phyloP scores from a whole-genome alignment of 2,113 vertebrate genomes.

The Dolichallabes microphthalmus region DNA sequence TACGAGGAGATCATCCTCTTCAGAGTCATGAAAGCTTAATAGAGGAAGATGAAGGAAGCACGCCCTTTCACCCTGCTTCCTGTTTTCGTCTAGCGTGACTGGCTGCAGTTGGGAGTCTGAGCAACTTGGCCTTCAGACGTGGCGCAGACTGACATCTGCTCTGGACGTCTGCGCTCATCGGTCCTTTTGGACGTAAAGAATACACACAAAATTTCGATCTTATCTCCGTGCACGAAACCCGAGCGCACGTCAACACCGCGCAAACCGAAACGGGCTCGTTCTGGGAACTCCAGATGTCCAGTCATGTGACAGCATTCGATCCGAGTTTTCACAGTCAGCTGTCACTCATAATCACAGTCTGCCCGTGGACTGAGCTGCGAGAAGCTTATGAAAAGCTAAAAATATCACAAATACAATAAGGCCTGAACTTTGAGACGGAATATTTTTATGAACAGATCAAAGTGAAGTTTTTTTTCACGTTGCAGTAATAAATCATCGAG shows the following conservation, averaged over 20 bases:
- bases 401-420: constrained; percentile 15
- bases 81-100: constrained; percentile 62
- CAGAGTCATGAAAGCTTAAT: neutral
- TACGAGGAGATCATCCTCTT: neutral
- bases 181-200: constrained; percentile 60
- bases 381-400: constrained; percentile 30
- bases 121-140: constrained; percentile 32
- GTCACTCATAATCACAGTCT: constrained; percentile 55
- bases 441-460: neutral
- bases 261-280: constrained; percentile 54
- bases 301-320: constrained; percentile 49
- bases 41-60: constrained; percentile 51
- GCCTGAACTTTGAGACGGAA: neutral
- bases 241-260: constrained; percentile 56
- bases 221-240: constrained; percentile 66
- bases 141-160: constrained; percentile 43
- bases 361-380: constrained; percentile 17
- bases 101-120: constrained; percentile 51
- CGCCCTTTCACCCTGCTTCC: constrained; percentile 60
- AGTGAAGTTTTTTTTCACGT: neutral
- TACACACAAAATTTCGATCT: constrained; percentile 61
- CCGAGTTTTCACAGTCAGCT: constrained; percentile 55
- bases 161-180: constrained; percentile 48
- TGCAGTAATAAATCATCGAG: neutral
- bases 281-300: constrained; percentile 54